Evolutionary conservation across 2,113 vertebrate genomes (phyloP).

Genomic region (Paramisgurnus dabryanus): DNA sequence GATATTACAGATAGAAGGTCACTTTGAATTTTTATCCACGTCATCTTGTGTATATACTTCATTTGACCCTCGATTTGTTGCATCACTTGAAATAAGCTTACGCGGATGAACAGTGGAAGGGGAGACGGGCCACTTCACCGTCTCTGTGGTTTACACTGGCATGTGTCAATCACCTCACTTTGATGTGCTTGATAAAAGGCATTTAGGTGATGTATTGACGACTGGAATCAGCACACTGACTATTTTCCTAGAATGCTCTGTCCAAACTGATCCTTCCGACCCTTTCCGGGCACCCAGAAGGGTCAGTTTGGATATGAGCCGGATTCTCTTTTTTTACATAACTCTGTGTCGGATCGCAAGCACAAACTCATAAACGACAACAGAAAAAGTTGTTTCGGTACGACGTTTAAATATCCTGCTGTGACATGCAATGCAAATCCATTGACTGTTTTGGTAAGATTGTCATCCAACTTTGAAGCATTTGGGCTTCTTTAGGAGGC

Average conservation of each 20-base stretch:
- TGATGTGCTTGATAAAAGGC: not conserved
- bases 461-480: not conserved
- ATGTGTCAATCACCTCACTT: slow-evolving; percentile 1
- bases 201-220: not conserved
- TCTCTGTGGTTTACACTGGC: slow-evolving; percentile 10
- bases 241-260: slow-evolving; percentile 10
- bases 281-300: not conserved
- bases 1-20: not conserved
- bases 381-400: not conserved
- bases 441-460: not conserved
- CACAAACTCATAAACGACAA: not conserved
- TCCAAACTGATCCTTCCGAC: slow-evolving; percentile 5
- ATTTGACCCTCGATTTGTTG: not conserved
- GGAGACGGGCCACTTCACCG: not conserved
- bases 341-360: not conserved
- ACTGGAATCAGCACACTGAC: slow-evolving; percentile 3
- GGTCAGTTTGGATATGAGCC: slow-evolving; percentile 1
- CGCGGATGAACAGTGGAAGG: not conserved
- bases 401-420: not conserved
- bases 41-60: not conserved
- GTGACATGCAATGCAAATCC: not conserved
- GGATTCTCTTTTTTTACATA: not conserved
- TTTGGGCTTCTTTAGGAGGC: not conserved
- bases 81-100: not conserved
- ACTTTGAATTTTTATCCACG: not conserved